A percentile compares a stretch with the other conserved stretches of the same genome.
phyloP scores from a whole-genome alignment of 2,113 vertebrate genomes.

The Epinephelus cyanopodus region DNA sequence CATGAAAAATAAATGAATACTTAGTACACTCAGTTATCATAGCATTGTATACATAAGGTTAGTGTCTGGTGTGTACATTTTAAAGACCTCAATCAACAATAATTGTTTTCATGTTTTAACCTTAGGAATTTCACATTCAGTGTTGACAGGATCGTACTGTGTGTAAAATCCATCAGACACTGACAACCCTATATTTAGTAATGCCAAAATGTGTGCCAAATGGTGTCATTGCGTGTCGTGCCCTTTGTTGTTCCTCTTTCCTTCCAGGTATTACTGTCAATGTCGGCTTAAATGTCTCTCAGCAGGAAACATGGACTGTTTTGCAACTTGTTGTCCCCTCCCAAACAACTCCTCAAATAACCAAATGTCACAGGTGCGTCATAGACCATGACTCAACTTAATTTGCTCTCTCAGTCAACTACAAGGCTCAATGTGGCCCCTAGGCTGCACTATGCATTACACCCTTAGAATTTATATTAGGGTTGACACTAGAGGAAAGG shows the following conservation, averaged over 20 bases:
- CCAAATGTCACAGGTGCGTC: background rate
- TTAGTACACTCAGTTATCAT: no score
- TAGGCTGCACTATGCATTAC: background rate
- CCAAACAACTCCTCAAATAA: background rate
- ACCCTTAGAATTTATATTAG: background rate
- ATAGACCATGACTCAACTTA: background rate
- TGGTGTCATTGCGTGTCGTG: background rate
- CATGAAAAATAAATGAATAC: no score
- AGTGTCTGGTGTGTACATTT: no score
- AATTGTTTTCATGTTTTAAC: no score
- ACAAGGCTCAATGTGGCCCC: background rate
- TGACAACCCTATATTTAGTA: background rate
- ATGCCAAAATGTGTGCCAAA: slow-evolving; percentile 7
- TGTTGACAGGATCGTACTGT: background rate
- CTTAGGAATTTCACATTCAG: background rate
- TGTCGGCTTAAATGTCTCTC: background rate
- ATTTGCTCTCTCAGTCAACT: background rate
- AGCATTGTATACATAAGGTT: no score
- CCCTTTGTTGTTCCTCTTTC: background rate
- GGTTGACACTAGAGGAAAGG: background rate
- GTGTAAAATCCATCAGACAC: background rate
- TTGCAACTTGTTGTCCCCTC: background rate
- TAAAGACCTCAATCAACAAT: no score
- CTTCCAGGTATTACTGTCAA: background rate
- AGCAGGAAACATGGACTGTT: background rate